Conservation (phyloP, 1,140 invertebrate genomes). For the Macrobrachium nipponense region DNA sequence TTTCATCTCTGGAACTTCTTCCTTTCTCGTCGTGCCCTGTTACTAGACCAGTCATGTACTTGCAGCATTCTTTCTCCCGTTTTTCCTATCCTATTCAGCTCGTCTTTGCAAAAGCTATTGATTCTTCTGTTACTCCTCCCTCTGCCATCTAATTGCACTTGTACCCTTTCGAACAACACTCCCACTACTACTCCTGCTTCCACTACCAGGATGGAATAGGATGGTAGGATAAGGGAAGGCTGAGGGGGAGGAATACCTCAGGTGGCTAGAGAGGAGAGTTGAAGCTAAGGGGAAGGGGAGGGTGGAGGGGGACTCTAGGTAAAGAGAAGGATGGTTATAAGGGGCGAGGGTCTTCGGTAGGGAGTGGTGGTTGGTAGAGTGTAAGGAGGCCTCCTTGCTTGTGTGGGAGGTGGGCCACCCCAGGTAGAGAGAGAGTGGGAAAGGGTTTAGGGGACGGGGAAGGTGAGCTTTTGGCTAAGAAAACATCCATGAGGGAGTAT, state of each 20-base stretch:
- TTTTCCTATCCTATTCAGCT: too few species aligned
- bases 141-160: background rate
- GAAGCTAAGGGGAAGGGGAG: background rate
- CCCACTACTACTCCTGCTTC: background rate
- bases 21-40: too few species aligned
- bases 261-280: background rate
- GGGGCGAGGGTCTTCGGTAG: background rate
- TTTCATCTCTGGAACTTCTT: too few species aligned
- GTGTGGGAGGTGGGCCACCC: background rate
- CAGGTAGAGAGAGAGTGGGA: background rate
- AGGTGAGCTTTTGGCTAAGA: slow-evolving; percentile 23
- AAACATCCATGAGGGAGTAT: slow-evolving; percentile 48
- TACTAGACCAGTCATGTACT: too few species aligned
- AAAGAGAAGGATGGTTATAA: too few species aligned
- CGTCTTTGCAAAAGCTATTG: too few species aligned
- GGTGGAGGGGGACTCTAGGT: background rate
- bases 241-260: too few species aligned
- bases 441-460: background rate
- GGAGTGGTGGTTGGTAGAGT: background rate
- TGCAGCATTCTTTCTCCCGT: too few species aligned
- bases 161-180: background rate
- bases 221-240: too few species aligned
- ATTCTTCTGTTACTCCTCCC: background rate
- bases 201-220: background rate
- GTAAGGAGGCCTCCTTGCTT: too few species aligned